Evolutionary conservation across 2,888 invertebrate genomes (phyloP), one percentile per base, ranked within the genome.

Genomic region (Resseliella maxima): DNA sequence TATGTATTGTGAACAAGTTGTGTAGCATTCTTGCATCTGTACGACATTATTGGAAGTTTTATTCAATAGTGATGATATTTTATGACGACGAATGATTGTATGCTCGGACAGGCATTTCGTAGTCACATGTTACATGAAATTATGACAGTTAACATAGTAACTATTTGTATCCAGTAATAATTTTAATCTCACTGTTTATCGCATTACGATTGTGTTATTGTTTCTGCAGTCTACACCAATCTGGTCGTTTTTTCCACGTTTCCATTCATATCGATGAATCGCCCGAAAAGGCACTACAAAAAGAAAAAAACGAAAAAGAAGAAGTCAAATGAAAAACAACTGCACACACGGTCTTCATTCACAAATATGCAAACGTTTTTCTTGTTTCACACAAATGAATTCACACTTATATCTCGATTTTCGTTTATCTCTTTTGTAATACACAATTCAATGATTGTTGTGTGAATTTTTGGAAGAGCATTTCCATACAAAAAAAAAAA

Each of bases 101-200:
- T 59, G 59, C 24, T 24, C 59, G 59, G 2, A 10, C 2, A 12
- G 46, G n/a, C 72, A 31, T 72, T 72, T 72, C n/a, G 31, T 18
- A 72, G 72, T 72, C 72, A 72, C 72, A 72, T 15, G 72, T 72
- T 72, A 72, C 72, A 72, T 72, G 72, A 72, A 72, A 72, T 72
- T 72, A 72, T 72, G 31, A 72, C 72, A 72, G 72, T 72, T 72
- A 72, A 72, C 72, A 72, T 27, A 72, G 72, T 72, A 72, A 72
- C 72, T 31, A 72, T 72, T 72, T 31, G 72, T 31, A 72, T 15
- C 18, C 72, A 72, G 72, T 72, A 72, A 72, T 72, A 72, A 72
- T 18, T 72, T 72, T 72, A 31, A 72, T 72, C 72, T 72, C 3
- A n/a, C 72, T 72, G 31, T 72, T 72, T 72, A 72, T 72, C 72